Percentiles rank a stretch among this genome's conserved stretches.
Evolutionary conservation across 2,888 invertebrate species (phyloP).

Genomic region (Mystacides longicornis): DNA sequence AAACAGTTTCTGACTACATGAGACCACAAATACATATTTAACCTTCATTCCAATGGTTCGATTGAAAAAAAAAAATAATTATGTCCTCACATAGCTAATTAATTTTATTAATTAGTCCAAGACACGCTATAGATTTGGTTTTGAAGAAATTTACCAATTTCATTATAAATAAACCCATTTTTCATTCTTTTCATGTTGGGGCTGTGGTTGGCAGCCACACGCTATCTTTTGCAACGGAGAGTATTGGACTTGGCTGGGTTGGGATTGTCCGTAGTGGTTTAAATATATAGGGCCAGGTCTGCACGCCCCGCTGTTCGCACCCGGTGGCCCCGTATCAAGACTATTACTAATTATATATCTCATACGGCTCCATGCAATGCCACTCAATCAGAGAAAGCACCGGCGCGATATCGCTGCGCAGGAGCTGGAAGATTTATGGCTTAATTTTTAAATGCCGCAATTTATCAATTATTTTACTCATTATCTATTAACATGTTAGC

Average conservation of each 20-base stretch:
- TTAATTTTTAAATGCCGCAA: background rate
- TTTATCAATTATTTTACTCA: too few species aligned
- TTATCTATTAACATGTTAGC: too few species aligned
- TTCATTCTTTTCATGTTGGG: background rate
- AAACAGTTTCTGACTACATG: too few species aligned
- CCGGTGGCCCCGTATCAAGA: slow-evolving; percentile 20
- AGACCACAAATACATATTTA: too few species aligned
- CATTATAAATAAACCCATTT: background rate
- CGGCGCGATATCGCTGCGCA: background rate
- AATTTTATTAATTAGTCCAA: background rate
- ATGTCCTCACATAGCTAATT: background rate
- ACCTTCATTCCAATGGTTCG: too few species aligned
- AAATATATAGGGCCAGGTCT: slow-evolving; percentile 6
- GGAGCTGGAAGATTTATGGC: background rate
- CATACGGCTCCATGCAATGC: slow-evolving; percentile 6
- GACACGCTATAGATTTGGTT: background rate
- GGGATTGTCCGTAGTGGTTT: too few species aligned
- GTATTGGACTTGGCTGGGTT: too few species aligned
- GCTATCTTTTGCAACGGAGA: too few species aligned
- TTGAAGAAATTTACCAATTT: background rate
- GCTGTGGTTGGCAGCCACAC: background rate
- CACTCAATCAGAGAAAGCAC: slow-evolving; percentile 13
- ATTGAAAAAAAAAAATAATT: too few species aligned
- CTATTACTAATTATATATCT: slow-evolving; percentile 3
- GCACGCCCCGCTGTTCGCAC: slow-evolving; percentile 19